These are phyloP conservation scores for Nasonovia ribisnigri DNA, from an alignment of 2,888 invertebrate species.

Conservation along the genomic window DNA sequence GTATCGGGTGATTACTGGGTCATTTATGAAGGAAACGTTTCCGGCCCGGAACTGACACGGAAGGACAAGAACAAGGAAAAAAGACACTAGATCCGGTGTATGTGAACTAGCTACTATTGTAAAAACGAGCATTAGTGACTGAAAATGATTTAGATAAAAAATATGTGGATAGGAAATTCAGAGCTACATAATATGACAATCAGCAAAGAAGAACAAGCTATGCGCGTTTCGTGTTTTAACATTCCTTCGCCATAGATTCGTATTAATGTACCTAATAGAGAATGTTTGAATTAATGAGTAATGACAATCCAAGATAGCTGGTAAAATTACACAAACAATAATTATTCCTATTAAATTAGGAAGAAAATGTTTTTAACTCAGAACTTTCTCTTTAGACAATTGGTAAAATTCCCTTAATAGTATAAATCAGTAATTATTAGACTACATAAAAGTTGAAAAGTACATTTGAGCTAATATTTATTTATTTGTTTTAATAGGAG, in stretches of 20 bases:
- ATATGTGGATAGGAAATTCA: neutral
- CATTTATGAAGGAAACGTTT: conserved; percentile 45
- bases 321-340: too few relatives aligned
- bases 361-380: neutral
- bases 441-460: neutral
- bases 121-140: neutral
- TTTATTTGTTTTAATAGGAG: neutral
- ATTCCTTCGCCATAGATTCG: neutral
- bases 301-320: neutral
- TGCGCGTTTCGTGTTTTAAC: neutral
- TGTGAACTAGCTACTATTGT: neutral
- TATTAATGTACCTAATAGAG: neutral
- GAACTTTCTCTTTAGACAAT: neutral
- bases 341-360: neutral
- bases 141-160: neutral
- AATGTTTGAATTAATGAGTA: neutral
- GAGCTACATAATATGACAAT: neutral
- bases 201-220: neutral
- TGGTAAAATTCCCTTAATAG: neutral
- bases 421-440: neutral
- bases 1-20: conserved; percentile 34
- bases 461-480: neutral
- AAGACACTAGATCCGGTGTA: conserved; percentile 21
- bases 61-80: conserved; percentile 32
- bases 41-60: conserved; percentile 46